Conservation (phyloP, 2,797 vertebrate genomes). For the Poecile montanus region DNA sequence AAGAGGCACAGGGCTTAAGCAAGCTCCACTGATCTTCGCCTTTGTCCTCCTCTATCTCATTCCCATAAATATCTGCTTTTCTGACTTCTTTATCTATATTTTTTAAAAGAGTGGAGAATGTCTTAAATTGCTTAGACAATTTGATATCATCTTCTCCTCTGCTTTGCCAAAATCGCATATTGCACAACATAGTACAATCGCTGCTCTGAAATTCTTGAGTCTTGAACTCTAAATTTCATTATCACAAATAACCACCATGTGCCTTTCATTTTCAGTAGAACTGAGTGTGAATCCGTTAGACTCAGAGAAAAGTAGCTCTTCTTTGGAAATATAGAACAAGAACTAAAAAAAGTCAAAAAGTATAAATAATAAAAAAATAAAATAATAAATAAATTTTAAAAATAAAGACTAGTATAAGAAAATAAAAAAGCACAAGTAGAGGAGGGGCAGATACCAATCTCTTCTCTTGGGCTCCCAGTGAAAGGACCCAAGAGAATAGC, state of each 20-base stretch:
- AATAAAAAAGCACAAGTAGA: background rate
- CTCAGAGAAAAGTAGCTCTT: background rate
- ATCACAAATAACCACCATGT: background rate
- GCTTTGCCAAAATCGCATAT: background rate
- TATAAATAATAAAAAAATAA: background rate
- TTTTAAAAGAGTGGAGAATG: background rate
- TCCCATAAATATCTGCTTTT: background rate
- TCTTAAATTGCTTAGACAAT: background rate
- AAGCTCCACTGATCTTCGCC: background rate
- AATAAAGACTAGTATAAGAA: background rate
- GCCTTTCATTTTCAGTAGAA: background rate
- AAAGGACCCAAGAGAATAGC: fast-evolving
- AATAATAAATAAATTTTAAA: background rate
- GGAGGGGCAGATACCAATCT: too few relatives aligned
- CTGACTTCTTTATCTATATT: background rate
- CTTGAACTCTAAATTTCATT: background rate
- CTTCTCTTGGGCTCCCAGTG: background rate
- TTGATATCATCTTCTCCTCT: background rate
- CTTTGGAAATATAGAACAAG: background rate
- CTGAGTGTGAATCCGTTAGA: background rate
- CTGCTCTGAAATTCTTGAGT: background rate
- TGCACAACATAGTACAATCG: background rate
- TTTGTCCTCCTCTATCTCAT: background rate
- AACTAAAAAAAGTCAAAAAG: background rate
- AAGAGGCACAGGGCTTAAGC: background rate